A percentile compares a stretch with the other conserved stretches of the same genome.
phyloP scores from a whole-genome alignment of 2,797 vertebrate species.

The Eulemur albifrons region DNA sequence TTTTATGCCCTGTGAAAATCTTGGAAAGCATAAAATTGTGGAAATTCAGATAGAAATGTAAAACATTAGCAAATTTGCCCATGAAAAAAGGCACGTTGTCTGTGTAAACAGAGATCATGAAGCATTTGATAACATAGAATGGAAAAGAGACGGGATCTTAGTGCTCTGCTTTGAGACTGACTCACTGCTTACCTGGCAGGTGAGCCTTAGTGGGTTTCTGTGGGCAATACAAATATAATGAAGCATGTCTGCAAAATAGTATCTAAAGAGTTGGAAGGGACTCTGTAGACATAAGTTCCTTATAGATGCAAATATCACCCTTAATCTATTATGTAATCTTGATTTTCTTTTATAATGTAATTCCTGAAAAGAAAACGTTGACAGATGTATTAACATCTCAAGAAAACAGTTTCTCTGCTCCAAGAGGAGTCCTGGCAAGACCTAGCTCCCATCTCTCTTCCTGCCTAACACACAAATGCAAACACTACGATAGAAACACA shows the following conservation, averaged over 20 bases:
- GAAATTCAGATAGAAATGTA: neutral
- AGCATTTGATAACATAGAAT: rapidly evolving
- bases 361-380: neutral
- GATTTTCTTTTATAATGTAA: neutral
- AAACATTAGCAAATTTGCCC: neutral
- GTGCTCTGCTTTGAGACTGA: rapidly evolving
- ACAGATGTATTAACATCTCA: neutral
- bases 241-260: no score
- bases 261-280: neutral
- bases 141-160: neutral
- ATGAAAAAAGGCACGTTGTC: neutral
- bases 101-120: neutral
- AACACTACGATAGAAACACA: neutral
- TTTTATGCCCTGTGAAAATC: slow-evolving; percentile 40
- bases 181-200: no score
- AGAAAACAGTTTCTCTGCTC: neutral
- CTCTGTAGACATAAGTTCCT: neutral
- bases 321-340: neutral
- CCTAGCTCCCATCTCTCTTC: no score
- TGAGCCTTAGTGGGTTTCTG: neutral
- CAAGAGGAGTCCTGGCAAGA: neutral
- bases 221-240: neutral
- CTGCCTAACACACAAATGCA: neutral
- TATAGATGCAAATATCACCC: neutral
- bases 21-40: slow-evolving; percentile 49